These are phyloP conservation scores for Psilanteris sp. DNA, from an alignment of 1,140 invertebrate genomes.

Conservation along the genomic window DNA sequence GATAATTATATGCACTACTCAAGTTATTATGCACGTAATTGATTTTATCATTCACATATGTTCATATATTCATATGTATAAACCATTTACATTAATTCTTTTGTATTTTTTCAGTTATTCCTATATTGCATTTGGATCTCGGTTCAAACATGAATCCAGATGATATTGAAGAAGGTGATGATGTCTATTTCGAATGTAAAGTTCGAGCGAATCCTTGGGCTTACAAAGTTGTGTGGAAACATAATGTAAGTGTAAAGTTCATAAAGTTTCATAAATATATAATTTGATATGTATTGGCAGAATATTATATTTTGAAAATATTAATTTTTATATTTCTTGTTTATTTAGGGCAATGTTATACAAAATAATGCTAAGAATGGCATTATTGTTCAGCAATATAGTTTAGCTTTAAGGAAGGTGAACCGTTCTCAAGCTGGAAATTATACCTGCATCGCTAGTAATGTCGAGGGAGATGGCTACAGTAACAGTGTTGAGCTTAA, in stretches of 20 bases:
- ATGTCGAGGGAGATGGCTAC: slow-evolving; percentile 92
- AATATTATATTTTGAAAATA: no score
- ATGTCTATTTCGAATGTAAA: slow-evolving; percentile 94
- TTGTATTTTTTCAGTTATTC: slow-evolving; percentile 87
- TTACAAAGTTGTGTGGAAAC: slow-evolving; percentile 94
- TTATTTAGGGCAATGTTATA: slow-evolving; percentile 86
- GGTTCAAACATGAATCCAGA: slow-evolving; percentile 92
- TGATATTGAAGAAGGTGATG: slow-evolving; percentile 93
- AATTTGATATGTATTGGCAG: no score
- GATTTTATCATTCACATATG: no score
- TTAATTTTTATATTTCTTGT: no score
- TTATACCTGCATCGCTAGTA: slow-evolving; percentile 92
- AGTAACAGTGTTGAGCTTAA: slow-evolving; percentile 89
- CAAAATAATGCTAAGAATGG: slow-evolving; percentile 90
- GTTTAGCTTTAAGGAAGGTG: slow-evolving; percentile 89
- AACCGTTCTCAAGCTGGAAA: slow-evolving; percentile 89
- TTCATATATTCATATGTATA: no score
- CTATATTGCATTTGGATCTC: slow-evolving; percentile 86
- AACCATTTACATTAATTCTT: no score
- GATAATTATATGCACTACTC: no score
- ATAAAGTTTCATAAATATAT: no score
- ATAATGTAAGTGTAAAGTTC: slow-evolving; percentile 87
- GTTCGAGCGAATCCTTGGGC: slow-evolving; percentile 91
- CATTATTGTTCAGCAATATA: slow-evolving; percentile 90
- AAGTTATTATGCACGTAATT: no score